Evolutionary conservation across 2,113 vertebrate species (phyloP).

Genomic region (Sinocyclocheilus rhinocerous): DNA sequence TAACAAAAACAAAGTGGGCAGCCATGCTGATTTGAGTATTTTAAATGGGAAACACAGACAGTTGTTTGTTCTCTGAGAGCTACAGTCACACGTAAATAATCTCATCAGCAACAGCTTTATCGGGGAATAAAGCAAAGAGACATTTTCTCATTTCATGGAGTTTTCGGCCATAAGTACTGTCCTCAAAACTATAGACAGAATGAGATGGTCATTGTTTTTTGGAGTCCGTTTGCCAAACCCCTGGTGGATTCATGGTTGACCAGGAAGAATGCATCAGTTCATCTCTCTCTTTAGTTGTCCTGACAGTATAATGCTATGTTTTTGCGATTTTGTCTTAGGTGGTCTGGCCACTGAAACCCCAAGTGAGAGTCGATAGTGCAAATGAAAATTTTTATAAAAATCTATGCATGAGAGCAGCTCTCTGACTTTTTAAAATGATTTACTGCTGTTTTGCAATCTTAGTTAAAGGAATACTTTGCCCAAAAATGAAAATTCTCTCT

Average conservation of each 20-base stretch:
- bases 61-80: slow-evolving; percentile 38
- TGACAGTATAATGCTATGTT: slow-evolving; percentile 56
- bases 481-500: neutral
- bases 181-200: slow-evolving; percentile 70
- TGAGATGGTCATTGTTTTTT: slow-evolving; percentile 68
- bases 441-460: neutral
- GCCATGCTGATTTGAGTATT: slow-evolving; percentile 54
- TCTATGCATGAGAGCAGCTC: neutral
- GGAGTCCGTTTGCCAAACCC: slow-evolving; percentile 58
- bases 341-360: slow-evolving; percentile 8
- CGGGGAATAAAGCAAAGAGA: slow-evolving; percentile 29
- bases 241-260: slow-evolving; percentile 56
- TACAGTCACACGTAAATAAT: slow-evolving; percentile 63
- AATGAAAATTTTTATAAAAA: slow-evolving; percentile 46
- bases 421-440: neutral
- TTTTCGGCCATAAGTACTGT: too few relatives aligned
- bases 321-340: slow-evolving; percentile 52
- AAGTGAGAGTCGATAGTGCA: slow-evolving; percentile 1
- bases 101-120: slow-evolving; percentile 61
- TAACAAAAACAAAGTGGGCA: slow-evolving; percentile 58
- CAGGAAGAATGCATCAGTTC: slow-evolving; percentile 54
- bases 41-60: slow-evolving; percentile 29
- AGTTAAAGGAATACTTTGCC: neutral
- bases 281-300: slow-evolving; percentile 52
- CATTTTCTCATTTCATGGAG: slow-evolving; percentile 63